phyloP scores from a whole-genome alignment of 2,888 invertebrate genomes.

The Aradus depressus region DNA sequence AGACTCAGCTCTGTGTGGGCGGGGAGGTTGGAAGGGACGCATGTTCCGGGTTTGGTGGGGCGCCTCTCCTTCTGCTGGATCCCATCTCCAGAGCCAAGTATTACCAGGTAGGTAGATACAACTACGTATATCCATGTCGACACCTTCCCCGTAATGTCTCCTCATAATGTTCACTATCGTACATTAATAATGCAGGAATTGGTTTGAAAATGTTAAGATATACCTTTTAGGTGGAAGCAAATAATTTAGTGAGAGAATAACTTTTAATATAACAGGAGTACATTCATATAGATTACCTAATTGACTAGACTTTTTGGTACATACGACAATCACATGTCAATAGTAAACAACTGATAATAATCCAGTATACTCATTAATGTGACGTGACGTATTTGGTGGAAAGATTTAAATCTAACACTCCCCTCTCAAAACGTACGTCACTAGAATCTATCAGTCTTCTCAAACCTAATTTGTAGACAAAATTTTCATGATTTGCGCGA shows the following conservation, averaged over 20 bases:
- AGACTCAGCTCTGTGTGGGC: constrained; percentile 60
- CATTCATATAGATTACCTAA: neutral
- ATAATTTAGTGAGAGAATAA: neutral
- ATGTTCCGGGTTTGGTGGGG: constrained; percentile 69
- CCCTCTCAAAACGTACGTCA: too few relatives aligned
- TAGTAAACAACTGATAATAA: too few relatives aligned
- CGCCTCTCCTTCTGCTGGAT: constrained; percentile 49
- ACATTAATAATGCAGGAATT: neutral
- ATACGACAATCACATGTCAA: too few relatives aligned
- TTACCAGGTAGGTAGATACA: constrained; percentile 28
- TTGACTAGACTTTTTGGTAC: too few relatives aligned
- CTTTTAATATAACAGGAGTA: neutral
- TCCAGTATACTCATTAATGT: too few relatives aligned
- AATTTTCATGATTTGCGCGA: too few relatives aligned
- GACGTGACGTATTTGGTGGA: too few relatives aligned
- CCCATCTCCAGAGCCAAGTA: constrained; percentile 28
- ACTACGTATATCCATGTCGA: neutral
- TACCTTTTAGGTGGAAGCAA: neutral
- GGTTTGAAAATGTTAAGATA: neutral
- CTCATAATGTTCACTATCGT: neutral
- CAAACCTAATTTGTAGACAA: too few relatives aligned
- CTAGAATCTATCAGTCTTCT: too few relatives aligned
- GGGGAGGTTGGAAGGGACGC: constrained; percentile 63
- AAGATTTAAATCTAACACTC: too few relatives aligned
- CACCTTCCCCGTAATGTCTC: neutral